Evolutionary conservation across 2,113 vertebrate species (phyloP), one percentile per base, ranked within the genome.

Genomic region (Xyliphius kryptos): DNA sequence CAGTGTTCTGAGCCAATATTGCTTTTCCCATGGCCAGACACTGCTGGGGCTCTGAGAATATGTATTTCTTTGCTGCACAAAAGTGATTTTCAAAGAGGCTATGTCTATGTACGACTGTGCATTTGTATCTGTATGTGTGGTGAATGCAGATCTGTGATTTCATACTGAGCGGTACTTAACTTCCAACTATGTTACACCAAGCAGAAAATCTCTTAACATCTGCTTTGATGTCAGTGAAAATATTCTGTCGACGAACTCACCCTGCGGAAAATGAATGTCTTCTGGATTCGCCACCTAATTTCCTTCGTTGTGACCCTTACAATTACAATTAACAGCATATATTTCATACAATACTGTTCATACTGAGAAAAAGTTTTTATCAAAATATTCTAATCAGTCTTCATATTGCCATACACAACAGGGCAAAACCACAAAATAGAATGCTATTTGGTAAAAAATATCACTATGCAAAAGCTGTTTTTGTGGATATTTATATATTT

Each of bases 1-100:
- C 81, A 78, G 77, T 79, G 77, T 76, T 70, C 78, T 74, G 75
- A 15, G 75, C 12, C 61, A 69, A 80, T 85, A 76, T 67, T 89
- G 77, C 80, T 82, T 87, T 78, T 78, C 73, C 56, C 68, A 61
- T 5, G 3, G 57, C 74, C 57, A 60, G 50, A 55, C 44, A 52
- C 64, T 69, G 49, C 74, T 67, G 51, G 63, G 56, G 38, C 43
- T 50, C 67, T 66, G 61, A 66, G 66, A 74, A 58, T 66, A 67
- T 74, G 70, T 69, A 77, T 77, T 75, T 67, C 74, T 71, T 63
- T 50, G 70, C 50, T 43, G 51, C 59, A 67, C 65, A 74, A 74
- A 59, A 56, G 54, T 55, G 61, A 55, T 68, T 65, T 67, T 74
- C 21, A 22, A 43, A 36, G 53, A 14, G 17, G 19, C 26, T 32